Conservation (phyloP, 1,140 invertebrate species). For the Lerema accius region DNA sequence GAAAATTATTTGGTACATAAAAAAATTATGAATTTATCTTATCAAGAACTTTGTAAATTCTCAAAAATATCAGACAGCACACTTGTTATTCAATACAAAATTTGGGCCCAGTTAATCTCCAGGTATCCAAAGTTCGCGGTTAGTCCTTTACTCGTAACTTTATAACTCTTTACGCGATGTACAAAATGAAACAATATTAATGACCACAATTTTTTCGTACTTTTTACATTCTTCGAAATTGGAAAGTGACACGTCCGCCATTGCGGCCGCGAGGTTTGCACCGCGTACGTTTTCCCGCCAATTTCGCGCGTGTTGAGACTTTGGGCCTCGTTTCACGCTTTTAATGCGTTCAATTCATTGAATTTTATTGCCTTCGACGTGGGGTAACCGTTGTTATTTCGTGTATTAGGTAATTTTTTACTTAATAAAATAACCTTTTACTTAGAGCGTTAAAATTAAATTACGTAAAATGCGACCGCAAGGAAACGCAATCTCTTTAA, state of each 20-base stretch:
- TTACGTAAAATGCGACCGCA: slow-evolving; percentile 16
- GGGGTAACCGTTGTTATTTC: slow-evolving; percentile 39
- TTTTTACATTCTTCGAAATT: slow-evolving; percentile 36
- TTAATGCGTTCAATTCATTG: slow-evolving; percentile 39
- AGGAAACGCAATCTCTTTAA: slow-evolving; percentile 22
- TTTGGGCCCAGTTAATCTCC: slow-evolving; percentile 10
- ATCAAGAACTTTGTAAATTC: too few relatives aligned
- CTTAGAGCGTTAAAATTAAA: slow-evolving; percentile 10
- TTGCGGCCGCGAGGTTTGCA: slow-evolving; percentile 26
- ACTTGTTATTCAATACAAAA: slow-evolving; percentile 3
- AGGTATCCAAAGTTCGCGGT: slow-evolving; percentile 16
- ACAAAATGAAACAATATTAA: slow-evolving; percentile 25
- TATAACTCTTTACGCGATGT: slow-evolving; percentile 19
- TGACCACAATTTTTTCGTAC: slow-evolving; percentile 22
- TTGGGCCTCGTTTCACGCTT: slow-evolving; percentile 46
- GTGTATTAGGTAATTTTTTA: slow-evolving; percentile 25
- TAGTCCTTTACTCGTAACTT: slow-evolving; percentile 15
- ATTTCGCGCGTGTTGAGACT: slow-evolving; percentile 32
- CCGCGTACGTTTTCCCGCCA: slow-evolving; percentile 37
- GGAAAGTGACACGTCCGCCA: slow-evolving; percentile 41
- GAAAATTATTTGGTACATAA: too few relatives aligned
- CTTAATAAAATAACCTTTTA: slow-evolving; percentile 14
- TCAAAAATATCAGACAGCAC: too few relatives aligned
- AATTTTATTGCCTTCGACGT: slow-evolving; percentile 36
- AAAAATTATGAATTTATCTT: too few relatives aligned